Evolutionary conservation across 2,797 vertebrate genomes (phyloP).

Genomic region (Cynopterus sphinx): DNA sequence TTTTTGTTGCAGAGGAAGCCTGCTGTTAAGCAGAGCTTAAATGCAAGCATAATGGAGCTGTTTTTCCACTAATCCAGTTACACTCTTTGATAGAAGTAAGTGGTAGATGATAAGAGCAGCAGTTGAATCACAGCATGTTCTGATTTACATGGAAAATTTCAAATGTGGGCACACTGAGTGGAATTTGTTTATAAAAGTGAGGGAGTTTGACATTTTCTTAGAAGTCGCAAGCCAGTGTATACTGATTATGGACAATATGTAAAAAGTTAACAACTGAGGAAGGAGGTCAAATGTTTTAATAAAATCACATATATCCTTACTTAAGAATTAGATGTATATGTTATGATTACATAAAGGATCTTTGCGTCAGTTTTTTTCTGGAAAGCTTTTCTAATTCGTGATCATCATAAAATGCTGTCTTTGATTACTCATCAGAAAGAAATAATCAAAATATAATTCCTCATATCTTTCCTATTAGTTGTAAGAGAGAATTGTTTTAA

Average conservation of each 20-base stretch:
- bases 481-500: not conserved
- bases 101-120: slow-evolving; percentile 78
- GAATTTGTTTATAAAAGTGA: slow-evolving; percentile 80
- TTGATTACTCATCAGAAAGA: not conserved
- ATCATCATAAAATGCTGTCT: slow-evolving; percentile 2
- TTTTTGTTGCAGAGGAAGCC: slow-evolving; percentile 81
- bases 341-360: not conserved
- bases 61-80: slow-evolving; percentile 84
- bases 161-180: slow-evolving; percentile 76
- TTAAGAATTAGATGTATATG: slow-evolving; percentile 34
- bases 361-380: not conserved
- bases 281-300: not conserved
- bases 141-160: slow-evolving; percentile 83
- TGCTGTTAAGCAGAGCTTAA: slow-evolving; percentile 81
- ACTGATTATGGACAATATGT: not conserved
- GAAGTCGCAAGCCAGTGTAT: slow-evolving; percentile 35
- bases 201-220: slow-evolving; percentile 58
- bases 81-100: slow-evolving; percentile 82
- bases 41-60: slow-evolving; percentile 76
- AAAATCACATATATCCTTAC: not conserved
- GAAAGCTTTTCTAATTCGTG: slow-evolving; percentile 16
- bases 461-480: not conserved
- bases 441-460: not conserved
- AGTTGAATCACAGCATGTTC: slow-evolving; percentile 77
- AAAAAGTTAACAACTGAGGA: slow-evolving; percentile 64